Evolutionary conservation across 2,797 vertebrate genomes (phyloP).

Genomic region (Crenichthys baileyi): DNA sequence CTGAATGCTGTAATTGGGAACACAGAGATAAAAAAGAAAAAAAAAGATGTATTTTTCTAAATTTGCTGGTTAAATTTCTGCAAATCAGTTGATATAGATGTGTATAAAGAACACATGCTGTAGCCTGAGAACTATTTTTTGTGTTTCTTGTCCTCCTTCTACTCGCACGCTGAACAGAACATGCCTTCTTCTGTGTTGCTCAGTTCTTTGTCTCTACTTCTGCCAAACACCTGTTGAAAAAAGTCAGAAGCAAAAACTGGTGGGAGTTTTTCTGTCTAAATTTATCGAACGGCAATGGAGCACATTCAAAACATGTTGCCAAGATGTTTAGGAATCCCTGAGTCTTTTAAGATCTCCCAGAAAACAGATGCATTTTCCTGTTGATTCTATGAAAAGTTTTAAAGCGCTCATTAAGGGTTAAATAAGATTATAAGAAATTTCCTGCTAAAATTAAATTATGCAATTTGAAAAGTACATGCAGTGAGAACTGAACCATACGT

Average conservation of each 20-base stretch:
- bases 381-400: not conserved
- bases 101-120: not conserved
- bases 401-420: not conserved
- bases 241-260: not conserved
- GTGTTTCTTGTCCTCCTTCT: not conserved
- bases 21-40: not conserved
- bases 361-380: not conserved
- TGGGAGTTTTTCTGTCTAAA: conserved; percentile 3
- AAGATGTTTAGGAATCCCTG: not conserved
- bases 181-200: not conserved
- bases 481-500: no score
- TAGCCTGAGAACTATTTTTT: not conserved
- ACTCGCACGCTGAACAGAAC: not conserved
- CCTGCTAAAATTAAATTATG: not conserved
- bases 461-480: not conserved
- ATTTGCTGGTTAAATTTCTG: not conserved
- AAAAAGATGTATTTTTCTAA: not conserved
- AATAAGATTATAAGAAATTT: not conserved
- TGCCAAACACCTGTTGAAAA: not conserved
- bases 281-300: no score
- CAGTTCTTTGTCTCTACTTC: not conserved
- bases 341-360: not conserved
- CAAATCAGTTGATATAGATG: not conserved
- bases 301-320: not conserved
- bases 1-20: not conserved